Percentiles rank a stretch among this genome's conserved stretches.
phyloP scores from a whole-genome alignment of 2,888 invertebrate species.

The Lordiphosa fenestrarum region DNA sequence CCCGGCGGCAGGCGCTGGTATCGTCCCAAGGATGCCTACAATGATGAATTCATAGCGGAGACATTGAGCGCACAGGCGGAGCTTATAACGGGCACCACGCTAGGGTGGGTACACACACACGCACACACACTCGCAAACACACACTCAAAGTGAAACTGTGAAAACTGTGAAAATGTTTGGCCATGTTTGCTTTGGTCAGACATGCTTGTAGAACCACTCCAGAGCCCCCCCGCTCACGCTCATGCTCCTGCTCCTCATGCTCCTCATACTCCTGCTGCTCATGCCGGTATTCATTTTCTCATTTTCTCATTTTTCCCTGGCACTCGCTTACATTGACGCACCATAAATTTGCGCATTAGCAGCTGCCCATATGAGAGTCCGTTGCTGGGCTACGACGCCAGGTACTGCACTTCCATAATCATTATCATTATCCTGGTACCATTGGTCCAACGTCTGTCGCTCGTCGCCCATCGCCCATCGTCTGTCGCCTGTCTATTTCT shows the following conservation, averaged over 20 bases:
- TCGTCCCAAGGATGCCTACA: constrained; percentile 92
- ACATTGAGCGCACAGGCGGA: constrained; percentile 92
- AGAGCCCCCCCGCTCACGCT: constrained; percentile 17
- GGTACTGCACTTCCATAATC: constrained; percentile 76
- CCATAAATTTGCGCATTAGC: constrained; percentile 61
- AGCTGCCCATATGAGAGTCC: constrained; percentile 79
- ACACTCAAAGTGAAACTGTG: neutral
- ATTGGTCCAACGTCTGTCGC: constrained; percentile 15
- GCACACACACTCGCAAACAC: no score
- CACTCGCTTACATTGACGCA: constrained; percentile 41
- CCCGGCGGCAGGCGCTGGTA: constrained; percentile 90
- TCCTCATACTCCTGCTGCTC: neutral
- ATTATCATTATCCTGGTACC: constrained; percentile 55
- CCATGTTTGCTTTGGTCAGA: constrained; percentile 31
- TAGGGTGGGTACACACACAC: constrained; percentile 85
- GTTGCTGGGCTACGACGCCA: constrained; percentile 79
- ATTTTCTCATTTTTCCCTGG: constrained; percentile 56
- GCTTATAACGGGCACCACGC: constrained; percentile 89
- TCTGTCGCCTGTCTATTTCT: constrained; percentile 6
- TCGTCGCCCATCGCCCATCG: neutral
- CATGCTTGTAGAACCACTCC: constrained; percentile 12
- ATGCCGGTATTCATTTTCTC: constrained; percentile 40
- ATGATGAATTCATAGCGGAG: constrained; percentile 93
- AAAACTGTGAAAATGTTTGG: constrained; percentile 28
- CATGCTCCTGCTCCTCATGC: constrained; percentile 12